These are phyloP conservation scores for Orius insidiosus DNA, from an alignment of 1,140 invertebrate genomes.

Conservation along the genomic window DNA sequence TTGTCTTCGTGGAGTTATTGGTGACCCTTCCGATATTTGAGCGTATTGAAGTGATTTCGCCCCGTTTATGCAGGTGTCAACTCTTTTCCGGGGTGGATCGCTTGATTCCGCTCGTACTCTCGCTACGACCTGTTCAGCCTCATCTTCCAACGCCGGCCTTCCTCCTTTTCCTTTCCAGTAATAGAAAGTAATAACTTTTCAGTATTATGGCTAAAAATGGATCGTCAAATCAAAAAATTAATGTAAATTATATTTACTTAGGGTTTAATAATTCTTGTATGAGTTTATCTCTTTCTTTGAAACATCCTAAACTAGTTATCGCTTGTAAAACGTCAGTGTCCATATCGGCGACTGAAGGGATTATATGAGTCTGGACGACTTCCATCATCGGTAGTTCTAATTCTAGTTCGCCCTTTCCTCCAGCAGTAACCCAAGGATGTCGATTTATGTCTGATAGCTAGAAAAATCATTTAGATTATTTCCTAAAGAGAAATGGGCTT, in stretches of 20 bases:
- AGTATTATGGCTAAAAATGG: slow-evolving; percentile 80
- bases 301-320: slow-evolving; percentile 95
- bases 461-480: slow-evolving; percentile 19
- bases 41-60: slow-evolving; percentile 66
- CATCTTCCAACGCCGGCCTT: slow-evolving; percentile 92
- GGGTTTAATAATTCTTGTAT: slow-evolving; percentile 84
- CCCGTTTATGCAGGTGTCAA: slow-evolving; percentile 86
- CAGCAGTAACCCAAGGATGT: slow-evolving; percentile 91
- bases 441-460: slow-evolving; percentile 87
- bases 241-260: slow-evolving; percentile 44
- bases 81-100: slow-evolving; percentile 82
- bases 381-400: slow-evolving; percentile 97
- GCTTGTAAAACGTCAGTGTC: slow-evolving; percentile 95
- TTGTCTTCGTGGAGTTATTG: slow-evolving; percentile 74
- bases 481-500: slow-evolving; percentile 28
- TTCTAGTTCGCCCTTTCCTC: slow-evolving; percentile 87
- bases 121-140: slow-evolving; percentile 56
- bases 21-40: slow-evolving; percentile 90
- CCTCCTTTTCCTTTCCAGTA: slow-evolving; percentile 89
- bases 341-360: slow-evolving; percentile 85
- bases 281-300: slow-evolving; percentile 96
- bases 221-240: background rate
- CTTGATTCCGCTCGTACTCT: slow-evolving; percentile 40
- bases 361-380: slow-evolving; percentile 95
- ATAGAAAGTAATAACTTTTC: slow-evolving; percentile 98